Evolutionary conservation across 2,888 invertebrate genomes (phyloP).

Genomic region (Drosophila dives): DNA sequence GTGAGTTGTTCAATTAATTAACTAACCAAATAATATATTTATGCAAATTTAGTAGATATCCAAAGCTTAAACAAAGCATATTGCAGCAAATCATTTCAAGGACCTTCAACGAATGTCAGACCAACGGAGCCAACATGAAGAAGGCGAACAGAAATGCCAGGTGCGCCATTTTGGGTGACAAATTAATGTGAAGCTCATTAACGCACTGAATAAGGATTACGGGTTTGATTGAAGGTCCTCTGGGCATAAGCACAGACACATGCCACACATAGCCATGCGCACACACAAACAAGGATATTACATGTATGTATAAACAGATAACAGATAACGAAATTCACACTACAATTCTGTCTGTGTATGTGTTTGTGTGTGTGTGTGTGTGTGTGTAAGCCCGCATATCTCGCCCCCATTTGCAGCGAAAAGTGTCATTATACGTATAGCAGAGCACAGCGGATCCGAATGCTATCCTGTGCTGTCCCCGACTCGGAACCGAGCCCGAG

Average conservation of each 20-base stretch:
- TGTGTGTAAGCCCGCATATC: constrained; percentile 54
- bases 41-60: not conserved
- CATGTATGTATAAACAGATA: constrained; percentile 60
- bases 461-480: constrained; percentile 11
- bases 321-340: constrained; percentile 54
- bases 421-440: constrained; percentile 70
- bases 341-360: constrained; percentile 18
- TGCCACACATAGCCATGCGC: constrained; percentile 28
- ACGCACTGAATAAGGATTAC: constrained; percentile 81
- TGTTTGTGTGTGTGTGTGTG: constrained; percentile 27
- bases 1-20: not conserved
- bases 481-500: constrained; percentile 36
- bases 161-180: constrained; percentile 73
- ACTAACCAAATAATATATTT: not conserved
- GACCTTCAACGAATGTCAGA: constrained; percentile 60
- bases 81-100: constrained; percentile 56
- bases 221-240: constrained; percentile 80
- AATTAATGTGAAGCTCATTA: constrained; percentile 79
- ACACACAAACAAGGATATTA: constrained; percentile 36
- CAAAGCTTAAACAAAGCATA: constrained; percentile 12
- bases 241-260: constrained; percentile 58
- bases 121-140: constrained; percentile 12
- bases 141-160: constrained; percentile 54
- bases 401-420: constrained; percentile 69
- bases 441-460: constrained; percentile 39